A percentile compares a stretch with the other conserved stretches of the same genome.
These are phyloP conservation scores for Nephrotoma guestfalica DNA, from an alignment of 2,888 invertebrate genomes.

Conservation along the genomic window DNA sequence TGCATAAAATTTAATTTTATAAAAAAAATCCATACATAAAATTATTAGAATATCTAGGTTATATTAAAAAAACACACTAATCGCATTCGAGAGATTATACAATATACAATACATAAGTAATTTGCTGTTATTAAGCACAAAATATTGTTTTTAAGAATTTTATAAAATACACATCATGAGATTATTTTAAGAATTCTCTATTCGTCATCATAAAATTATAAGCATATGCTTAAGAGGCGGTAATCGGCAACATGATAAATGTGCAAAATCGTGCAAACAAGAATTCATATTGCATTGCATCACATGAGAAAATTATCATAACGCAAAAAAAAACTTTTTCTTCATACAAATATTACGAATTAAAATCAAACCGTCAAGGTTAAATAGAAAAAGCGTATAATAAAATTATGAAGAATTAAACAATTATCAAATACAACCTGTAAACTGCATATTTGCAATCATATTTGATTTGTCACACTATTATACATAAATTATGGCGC, in stretches of 20 bases:
- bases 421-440: too few relatives aligned
- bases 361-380: too few relatives aligned
- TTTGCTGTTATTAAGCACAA: background rate
- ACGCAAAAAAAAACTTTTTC: too few relatives aligned
- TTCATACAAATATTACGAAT: too few relatives aligned
- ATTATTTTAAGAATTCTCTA: background rate
- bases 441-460: too few relatives aligned
- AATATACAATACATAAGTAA: background rate
- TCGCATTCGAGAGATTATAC: background rate
- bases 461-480: too few relatives aligned
- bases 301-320: background rate
- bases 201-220: background rate
- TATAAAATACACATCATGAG: background rate
- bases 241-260: background rate
- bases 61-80: background rate
- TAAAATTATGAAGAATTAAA: too few relatives aligned
- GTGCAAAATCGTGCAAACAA: background rate
- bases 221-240: background rate
- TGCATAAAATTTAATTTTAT: too few relatives aligned
- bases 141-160: background rate
- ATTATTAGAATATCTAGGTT: background rate
- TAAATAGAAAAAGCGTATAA: too few relatives aligned
- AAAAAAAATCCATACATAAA: background rate
- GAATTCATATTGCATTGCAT: background rate
- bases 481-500: too few relatives aligned